These are phyloP conservation scores for Cyclargus thomasi DNA, from an alignment of 1,140 invertebrate species.

Conservation along the genomic window DNA sequence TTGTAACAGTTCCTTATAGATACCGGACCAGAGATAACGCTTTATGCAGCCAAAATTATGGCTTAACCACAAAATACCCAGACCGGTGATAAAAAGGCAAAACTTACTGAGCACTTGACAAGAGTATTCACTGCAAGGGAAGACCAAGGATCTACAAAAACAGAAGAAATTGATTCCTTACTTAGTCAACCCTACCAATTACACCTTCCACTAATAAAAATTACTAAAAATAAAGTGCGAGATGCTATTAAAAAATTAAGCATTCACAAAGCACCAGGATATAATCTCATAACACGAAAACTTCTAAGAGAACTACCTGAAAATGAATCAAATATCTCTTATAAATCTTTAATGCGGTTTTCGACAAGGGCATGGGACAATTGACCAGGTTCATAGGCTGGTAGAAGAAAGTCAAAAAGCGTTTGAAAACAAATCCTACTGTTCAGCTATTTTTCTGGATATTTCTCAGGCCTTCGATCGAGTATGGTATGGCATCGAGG, in stretches of 20 bases:
- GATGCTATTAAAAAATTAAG: not conserved
- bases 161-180: not conserved
- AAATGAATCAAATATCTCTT: not conserved
- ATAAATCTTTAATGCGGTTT: slow-evolving; percentile 8
- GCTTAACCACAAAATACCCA: too few relatives aligned
- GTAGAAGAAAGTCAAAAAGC: slow-evolving; percentile 2
- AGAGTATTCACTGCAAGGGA: slow-evolving; percentile 18
- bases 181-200: not conserved
- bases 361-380: slow-evolving; percentile 18
- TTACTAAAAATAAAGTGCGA: not conserved
- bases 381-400: slow-evolving; percentile 20
- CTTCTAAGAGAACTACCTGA: not conserved
- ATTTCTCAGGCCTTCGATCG: slow-evolving; percentile 17
- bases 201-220: not conserved
- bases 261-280: not conserved
- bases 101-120: slow-evolving; percentile 25
- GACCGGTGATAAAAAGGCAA: slow-evolving; percentile 25
- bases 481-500: slow-evolving; percentile 20
- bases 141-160: not conserved
- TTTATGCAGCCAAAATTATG: too few relatives aligned
- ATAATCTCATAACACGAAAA: not conserved
- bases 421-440: slow-evolving; percentile 18
- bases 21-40: too few relatives aligned
- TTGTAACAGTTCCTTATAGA: too few relatives aligned
- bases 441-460: slow-evolving; percentile 16